Evolutionary conservation across 2,113 vertebrate genomes (phyloP).

Genomic region (Platanista minor): DNA sequence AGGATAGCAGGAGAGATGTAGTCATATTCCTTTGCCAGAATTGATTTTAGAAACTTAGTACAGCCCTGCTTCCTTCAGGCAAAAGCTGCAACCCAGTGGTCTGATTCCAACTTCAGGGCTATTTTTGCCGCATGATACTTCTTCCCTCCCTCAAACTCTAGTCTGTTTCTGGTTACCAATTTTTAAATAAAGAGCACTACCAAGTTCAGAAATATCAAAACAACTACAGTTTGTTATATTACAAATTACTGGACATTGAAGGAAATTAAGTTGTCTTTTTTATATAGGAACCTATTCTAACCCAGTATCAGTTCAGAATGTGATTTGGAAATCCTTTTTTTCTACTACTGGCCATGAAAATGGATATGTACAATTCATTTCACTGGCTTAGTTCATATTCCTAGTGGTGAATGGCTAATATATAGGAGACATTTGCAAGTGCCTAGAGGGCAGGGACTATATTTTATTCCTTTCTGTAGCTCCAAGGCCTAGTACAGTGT

Average conservation of each 20-base stretch:
- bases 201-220: conserved; percentile 7
- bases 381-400: not conserved
- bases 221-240: not conserved
- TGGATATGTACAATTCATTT: not conserved
- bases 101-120: not conserved
- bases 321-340: not conserved
- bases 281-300: not conserved
- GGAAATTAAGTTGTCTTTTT: conserved; percentile 5
- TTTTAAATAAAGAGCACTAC: not conserved
- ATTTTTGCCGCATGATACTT: not conserved
- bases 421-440: not conserved
- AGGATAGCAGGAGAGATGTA: not conserved
- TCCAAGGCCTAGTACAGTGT: not conserved
- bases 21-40: not conserved
- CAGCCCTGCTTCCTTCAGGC: not conserved
- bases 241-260: not conserved
- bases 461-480: not conserved
- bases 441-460: not conserved
- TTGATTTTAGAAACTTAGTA: not conserved
- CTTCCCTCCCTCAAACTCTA: not conserved
- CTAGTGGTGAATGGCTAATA: not conserved
- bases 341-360: not conserved
- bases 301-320: not conserved
- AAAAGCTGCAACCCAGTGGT: not conserved
- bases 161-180: not conserved